phyloP scores from a whole-genome alignment of 2,113 vertebrate genomes.

The Misgurnus mizolepis region DNA sequence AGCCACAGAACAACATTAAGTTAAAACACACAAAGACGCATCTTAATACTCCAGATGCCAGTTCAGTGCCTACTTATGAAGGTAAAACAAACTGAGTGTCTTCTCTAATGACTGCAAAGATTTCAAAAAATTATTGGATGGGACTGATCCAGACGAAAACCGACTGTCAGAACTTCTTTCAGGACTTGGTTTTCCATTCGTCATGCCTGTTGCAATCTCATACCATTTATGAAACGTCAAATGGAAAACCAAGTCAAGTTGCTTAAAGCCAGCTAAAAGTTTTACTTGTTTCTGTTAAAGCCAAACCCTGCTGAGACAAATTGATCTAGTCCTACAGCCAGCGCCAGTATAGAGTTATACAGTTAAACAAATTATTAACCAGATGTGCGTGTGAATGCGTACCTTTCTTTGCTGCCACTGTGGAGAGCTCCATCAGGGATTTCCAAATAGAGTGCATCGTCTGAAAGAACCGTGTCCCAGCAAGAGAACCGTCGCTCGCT shows the following conservation, averaged over 20 bases:
- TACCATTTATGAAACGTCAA: not conserved
- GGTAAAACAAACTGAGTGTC: not conserved
- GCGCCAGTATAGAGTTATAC: not conserved
- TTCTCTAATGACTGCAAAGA: not conserved
- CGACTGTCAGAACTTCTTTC: not conserved
- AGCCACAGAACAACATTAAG: constrained; percentile 42
- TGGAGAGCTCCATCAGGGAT: constrained; percentile 86
- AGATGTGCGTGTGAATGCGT: constrained; percentile 59
- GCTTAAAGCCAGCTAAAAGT: not conserved
- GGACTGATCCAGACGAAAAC: not conserved
- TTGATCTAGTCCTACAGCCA: not conserved
- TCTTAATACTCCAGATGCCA: not conserved
- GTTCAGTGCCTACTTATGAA: constrained; percentile 5
- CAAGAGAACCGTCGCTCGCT: constrained; percentile 85
- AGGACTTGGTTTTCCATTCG: not conserved
- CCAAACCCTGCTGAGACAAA: not conserved
- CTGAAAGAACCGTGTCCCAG: constrained; percentile 89
- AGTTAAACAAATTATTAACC: not conserved
- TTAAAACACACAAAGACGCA: constrained; percentile 36
- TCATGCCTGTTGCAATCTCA: not conserved
- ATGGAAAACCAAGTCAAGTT: not conserved
- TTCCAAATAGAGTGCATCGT: constrained; percentile 92
- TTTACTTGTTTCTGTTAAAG: not conserved
- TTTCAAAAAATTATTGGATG: not conserved
- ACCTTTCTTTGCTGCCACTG: constrained; percentile 98